A percentile compares a stretch with the other conserved stretches of the same genome.
phyloP scores from a whole-genome alignment of 1,140 invertebrate species.

The Heterodera schachtii region DNA sequence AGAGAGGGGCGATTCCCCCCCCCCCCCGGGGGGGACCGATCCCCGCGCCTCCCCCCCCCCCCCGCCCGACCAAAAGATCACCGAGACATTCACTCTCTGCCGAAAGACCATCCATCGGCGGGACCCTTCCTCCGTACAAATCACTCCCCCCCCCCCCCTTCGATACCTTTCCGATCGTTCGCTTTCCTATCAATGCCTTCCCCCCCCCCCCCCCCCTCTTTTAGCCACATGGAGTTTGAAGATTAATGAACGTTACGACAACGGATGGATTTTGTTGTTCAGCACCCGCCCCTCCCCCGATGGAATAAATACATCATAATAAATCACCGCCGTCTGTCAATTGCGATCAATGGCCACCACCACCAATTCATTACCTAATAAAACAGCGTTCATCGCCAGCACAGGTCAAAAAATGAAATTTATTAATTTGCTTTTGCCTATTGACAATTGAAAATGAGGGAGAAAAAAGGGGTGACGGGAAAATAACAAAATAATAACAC shows the following conservation, averaged over 20 bases:
- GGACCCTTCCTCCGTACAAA: not conserved
- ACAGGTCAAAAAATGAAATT: not conserved
- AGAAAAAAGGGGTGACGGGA: too few species aligned
- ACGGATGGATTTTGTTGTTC: not conserved
- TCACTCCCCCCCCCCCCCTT: not conserved
- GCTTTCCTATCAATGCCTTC: not conserved
- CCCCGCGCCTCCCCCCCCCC: too few species aligned
- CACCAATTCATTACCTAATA: not conserved
- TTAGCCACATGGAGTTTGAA: not conserved
- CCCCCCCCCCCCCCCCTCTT: not conserved
- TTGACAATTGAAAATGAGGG: too few species aligned
- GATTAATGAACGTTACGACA: not conserved
- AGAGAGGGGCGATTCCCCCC: too few species aligned
- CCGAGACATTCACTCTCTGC: not conserved
- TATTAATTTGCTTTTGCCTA: too few species aligned
- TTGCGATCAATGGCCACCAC: not conserved
- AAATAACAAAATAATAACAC: too few species aligned
- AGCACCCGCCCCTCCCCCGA: not conserved
- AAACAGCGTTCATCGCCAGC: not conserved
- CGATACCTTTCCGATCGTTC: not conserved
- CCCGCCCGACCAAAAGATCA: not conserved
- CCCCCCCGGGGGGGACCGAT: too few species aligned
- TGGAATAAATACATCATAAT: not conserved
- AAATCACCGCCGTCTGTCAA: not conserved
- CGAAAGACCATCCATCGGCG: not conserved